Base-by-base conservation (phyloP, 2,797 vertebrate species). In the Nannoperca obscura region DNA sequence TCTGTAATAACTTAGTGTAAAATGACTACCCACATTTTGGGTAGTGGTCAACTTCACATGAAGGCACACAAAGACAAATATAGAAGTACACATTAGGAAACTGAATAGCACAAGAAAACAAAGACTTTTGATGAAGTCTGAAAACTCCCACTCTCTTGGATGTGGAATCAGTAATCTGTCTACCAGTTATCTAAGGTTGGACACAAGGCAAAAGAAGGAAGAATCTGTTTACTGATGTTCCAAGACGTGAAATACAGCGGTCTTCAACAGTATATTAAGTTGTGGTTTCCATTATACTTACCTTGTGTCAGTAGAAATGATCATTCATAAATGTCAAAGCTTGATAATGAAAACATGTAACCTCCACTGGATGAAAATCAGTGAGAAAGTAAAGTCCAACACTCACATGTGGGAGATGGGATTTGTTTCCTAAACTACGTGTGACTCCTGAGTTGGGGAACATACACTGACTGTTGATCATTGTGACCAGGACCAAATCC, bases 91-190 rank as follows among this genome's bases (percentile, higher is more conserved):
- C 27, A 74, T 71, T 60, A 73, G 46, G 63, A 76, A 84, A 87
- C 46, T 70, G 50, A 68, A 81, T 80, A 82, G 49, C 22, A 24
- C n/a, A 71, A 47, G 67, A 68, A 69, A 78, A 85, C 62, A 79
- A 76, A 36, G 47, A 80, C 50, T 63, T 66, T n/a, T 58, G 74
- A 88, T 81, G 74, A 81, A 71, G 73, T 71, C 57, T 84, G 62
- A 87, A 82, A 76, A 80, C 75, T 73, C 81, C 81, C 74, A 83
- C 81, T 74, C 59, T 71, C 67, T 85, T 84, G 84, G 82, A 90
- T 66, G 60, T 50, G 42, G 66, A 61, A 47, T 69, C 65, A 65
- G 61, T 85, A 77, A 88, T 89, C 85, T 86, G 66, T 91, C 79
- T 80, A 81, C 72, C 79, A 87, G 77, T 82, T 78, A 87, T 82